A percentile compares a stretch with the other conserved stretches of the same genome.
Conservation (phyloP, 2,888 invertebrate species). For the Eulithis testata region DNA sequence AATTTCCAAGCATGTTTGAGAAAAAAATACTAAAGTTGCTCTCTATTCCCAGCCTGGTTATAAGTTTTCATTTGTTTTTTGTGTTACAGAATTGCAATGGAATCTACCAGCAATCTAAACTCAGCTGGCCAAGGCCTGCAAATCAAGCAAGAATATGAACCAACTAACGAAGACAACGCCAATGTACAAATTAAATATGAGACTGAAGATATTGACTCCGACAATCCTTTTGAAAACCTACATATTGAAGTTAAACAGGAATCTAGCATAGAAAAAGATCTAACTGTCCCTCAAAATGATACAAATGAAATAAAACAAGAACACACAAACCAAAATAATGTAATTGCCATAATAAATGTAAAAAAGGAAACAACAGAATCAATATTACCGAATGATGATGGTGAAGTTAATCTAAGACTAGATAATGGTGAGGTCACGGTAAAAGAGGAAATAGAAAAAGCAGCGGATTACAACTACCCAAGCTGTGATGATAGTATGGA, state of each 20-base stretch:
- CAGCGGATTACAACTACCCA: constrained; percentile 63
- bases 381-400: constrained; percentile 33
- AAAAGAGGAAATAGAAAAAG: constrained; percentile 57
- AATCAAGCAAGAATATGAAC: constrained; percentile 36
- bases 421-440: constrained; percentile 51
- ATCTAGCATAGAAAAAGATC: constrained; percentile 25
- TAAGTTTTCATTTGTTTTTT: background rate
- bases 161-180: constrained; percentile 29
- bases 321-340: constrained; percentile 13
- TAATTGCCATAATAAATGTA: constrained; percentile 28
- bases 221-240: constrained; percentile 49
- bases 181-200: constrained; percentile 45
- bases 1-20: no score
- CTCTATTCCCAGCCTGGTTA: no score
- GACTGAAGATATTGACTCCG: constrained; percentile 40
- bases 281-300: constrained; percentile 29
- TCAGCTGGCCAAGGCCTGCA: constrained; percentile 1
- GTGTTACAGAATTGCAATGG: constrained; percentile 26
- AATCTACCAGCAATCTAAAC: constrained; percentile 8
- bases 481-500: constrained; percentile 71
- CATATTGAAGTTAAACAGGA: constrained; percentile 53
- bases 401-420: constrained; percentile 32
- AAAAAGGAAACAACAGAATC: constrained; percentile 25
- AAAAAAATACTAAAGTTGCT: no score
- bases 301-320: constrained; percentile 16